Base-by-base conservation (phyloP, 1,140 invertebrate genomes). In the Drosophila punjabiensis region DNA sequence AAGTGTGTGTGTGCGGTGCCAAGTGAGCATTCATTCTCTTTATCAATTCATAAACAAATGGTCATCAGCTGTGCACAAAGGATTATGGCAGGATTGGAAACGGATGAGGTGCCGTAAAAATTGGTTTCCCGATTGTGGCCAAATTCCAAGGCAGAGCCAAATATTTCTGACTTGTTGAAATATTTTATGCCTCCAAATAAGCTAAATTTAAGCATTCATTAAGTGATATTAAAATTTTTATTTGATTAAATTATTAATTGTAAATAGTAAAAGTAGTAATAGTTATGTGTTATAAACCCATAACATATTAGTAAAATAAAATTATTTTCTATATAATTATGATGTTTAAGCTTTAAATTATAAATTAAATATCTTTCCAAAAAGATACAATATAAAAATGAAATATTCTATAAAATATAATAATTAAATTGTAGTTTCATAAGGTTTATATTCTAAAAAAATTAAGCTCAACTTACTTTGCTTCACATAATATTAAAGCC, bases 1-100 rank as follows among this genome's bases (percentile, higher is more conserved):
- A 30, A 33, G 48, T 16, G 47, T 50, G 53, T 10, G 55, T 20
- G 53, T 10, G 55, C 20, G 30, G 33, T 37, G 45, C 6, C 37
- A 70, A 60, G 20, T 16, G 35, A 63, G 59, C 56, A 52, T 71
- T 68, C 56, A 52, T 71, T 68, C 30, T 33, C 60, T 82, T 68
- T 69, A 80, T 84, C 71, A 64, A 79, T 84, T 81, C 81, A 83
- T 77, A 76, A 84, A 71, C 63, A 84, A 84, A 80, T 77, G 66
- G 67, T 39, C 71, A 83, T 84, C 81, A 84, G 81, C 81, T 84
- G 81, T 77, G 62, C 18, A 13, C 14, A 65, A 60, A 18, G 68
- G 61, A 50, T 79, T 55, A 56, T 47, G 39, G 20, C 11, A 37
- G n/a, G 28, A 70, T 39, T 53, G 68, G 2, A 33, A n/a, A 32